These are phyloP conservation scores for Danaus melanippus DNA, from an alignment of 1,140 invertebrate species.

Conservation along the genomic window DNA sequence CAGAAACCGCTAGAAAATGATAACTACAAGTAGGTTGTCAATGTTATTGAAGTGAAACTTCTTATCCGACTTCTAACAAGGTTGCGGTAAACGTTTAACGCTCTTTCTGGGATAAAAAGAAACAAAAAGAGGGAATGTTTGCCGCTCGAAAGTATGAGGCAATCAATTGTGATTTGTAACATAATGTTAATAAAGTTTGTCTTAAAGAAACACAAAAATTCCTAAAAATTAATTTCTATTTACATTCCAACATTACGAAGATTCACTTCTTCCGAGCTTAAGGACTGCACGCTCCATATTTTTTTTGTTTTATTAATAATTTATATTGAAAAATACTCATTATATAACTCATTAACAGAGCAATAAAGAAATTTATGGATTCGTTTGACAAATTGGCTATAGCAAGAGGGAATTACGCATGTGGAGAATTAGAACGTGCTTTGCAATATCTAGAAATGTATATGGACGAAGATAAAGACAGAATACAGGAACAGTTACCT, in stretches of 20 bases:
- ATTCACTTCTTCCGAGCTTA: too few relatives aligned
- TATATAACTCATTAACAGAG: slow-evolving; percentile 35
- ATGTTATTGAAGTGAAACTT: neutral
- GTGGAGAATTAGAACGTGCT: slow-evolving; percentile 81
- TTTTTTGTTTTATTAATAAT: slow-evolving; percentile 1
- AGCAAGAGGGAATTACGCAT: slow-evolving; percentile 79
- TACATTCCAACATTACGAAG: too few relatives aligned
- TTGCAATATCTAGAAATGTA: slow-evolving; percentile 83
- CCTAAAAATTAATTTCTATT: too few relatives aligned
- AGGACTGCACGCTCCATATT: too few relatives aligned
- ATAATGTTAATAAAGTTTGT: too few relatives aligned
- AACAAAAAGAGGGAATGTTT: too few relatives aligned
- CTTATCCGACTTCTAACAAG: too few relatives aligned
- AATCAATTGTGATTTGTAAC: too few relatives aligned
- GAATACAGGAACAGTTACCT: slow-evolving; percentile 75
- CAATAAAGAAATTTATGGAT: slow-evolving; percentile 71
- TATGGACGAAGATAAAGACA: slow-evolving; percentile 73
- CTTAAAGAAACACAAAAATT: too few relatives aligned
- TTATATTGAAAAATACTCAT: slow-evolving; percentile 1
- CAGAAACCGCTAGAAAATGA: slow-evolving; percentile 51
- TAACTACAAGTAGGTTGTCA: slow-evolving; percentile 59
- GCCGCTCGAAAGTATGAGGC: too few relatives aligned
- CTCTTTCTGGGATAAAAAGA: too few relatives aligned
- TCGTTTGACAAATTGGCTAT: slow-evolving; percentile 78
- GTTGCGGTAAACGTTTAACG: too few relatives aligned